These are phyloP conservation scores for Platycnemis pennipes DNA, from an alignment of 2,888 invertebrate species.

Conservation along the genomic window DNA sequence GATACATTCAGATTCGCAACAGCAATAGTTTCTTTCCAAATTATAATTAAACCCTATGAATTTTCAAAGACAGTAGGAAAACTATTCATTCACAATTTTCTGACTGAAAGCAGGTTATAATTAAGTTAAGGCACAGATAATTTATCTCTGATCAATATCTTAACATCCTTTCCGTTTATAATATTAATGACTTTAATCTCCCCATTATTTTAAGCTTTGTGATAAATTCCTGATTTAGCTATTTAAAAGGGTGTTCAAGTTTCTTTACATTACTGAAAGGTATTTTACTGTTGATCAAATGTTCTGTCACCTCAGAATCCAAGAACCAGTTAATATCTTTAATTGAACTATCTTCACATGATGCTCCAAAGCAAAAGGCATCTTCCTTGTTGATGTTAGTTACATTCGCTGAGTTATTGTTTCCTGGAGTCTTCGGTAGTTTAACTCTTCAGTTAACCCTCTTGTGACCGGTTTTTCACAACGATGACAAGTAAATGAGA, in stretches of 20 bases:
- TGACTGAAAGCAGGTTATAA: no score
- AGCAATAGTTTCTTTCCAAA: no score
- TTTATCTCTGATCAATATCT: no score
- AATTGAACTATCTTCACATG: neutral
- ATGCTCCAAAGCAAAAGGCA: neutral
- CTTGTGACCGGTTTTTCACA: neutral
- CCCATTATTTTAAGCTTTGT: no score
- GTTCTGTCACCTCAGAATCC: neutral
- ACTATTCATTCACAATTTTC: no score
- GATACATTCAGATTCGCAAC: no score
- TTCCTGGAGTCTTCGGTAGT: neutral
- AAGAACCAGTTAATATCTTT: neutral
- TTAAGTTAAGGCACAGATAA: no score
- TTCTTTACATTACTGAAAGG: neutral
- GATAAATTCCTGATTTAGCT: no score
- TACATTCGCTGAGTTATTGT: neutral
- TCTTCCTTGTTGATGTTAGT: slow-evolving; percentile 28
- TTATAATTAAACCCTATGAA: no score
- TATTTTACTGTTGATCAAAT: neutral
- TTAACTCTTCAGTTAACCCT: neutral
- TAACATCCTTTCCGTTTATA: no score
- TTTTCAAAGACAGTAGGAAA: no score
- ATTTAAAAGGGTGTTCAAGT: neutral
- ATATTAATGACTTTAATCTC: no score
- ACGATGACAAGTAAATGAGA: neutral